Evolutionary conservation across 2,888 invertebrate species (phyloP), one percentile per base, ranked within the genome.

Genomic region (Hydrotaea cyrtoneurina): DNA sequence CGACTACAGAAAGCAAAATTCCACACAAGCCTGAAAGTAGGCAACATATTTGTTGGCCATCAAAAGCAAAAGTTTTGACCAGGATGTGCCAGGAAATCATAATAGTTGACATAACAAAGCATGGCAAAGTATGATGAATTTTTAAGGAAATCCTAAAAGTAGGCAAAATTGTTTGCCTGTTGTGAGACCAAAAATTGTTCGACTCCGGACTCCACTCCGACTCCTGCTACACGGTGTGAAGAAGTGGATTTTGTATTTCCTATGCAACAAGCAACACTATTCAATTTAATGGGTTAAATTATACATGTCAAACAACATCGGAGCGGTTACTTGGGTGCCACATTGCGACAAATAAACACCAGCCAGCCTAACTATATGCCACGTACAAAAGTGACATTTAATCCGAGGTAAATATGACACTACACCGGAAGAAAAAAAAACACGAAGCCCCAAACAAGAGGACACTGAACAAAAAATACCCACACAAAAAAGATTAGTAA

Each of bases 341-440:
- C 55, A 21, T 21, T 55, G 3, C 11, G 39, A 11, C 19, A 21
- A 55, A 55, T 55, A 55, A 55, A 21, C 59, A 64, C 17, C 72
- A 74, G 66, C 72, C 72, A 73, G 66, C 57, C 81, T 62, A 64
- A 75, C 62, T 50, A 76, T 72, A 78, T 81, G 75, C 75, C 78
- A 62, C 83, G 62, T 73, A 46, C 76, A 75, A 86, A 86, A 83
- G 83, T 86, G 75, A 57, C 88, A 89, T 89, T 89, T 89, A 90
- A 90, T 90, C 90, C 89, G 89, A 88, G 87, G 88, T 88, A 90
- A 90, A 90, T 90, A 88, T 90, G 90, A 90, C 90, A 90, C 90
- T 69, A 31, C 13, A 53, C 46, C 78, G 23, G 50, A n/a, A n/a
- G 73, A 73, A 73, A 66, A 15, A 62, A 31, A 53, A 72, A 50